These are phyloP conservation scores for Heliconius nattereri DNA, from an alignment of 1,140 invertebrate genomes.

Conservation along the genomic window DNA sequence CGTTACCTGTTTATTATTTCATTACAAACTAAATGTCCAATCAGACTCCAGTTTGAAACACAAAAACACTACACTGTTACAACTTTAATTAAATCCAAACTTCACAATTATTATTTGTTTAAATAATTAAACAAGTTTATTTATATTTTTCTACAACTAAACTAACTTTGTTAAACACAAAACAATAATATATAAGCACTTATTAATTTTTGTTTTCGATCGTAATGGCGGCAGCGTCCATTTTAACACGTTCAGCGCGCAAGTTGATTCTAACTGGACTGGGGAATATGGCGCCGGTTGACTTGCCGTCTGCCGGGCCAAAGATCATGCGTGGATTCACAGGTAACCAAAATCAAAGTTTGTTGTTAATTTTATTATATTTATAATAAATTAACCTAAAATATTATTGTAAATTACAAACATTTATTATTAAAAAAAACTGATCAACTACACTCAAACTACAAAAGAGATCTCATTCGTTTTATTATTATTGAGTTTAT, in stretches of 20 bases:
- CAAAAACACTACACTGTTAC: slow-evolving; percentile 35
- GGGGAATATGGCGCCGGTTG: slow-evolving; percentile 64
- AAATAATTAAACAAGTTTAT: background rate
- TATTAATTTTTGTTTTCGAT: slow-evolving; percentile 53
- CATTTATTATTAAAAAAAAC: too few species aligned
- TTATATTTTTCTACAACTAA: background rate
- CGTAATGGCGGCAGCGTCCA: slow-evolving; percentile 43
- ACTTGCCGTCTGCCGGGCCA: slow-evolving; percentile 55
- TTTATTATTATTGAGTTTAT: too few species aligned
- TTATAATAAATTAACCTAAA: background rate
- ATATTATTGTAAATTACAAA: too few species aligned
- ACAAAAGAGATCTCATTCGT: too few species aligned
- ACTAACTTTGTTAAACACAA: background rate
- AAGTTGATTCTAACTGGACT: slow-evolving; percentile 64
- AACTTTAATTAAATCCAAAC: slow-evolving; percentile 25
- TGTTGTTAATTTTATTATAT: background rate
- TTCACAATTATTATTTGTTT: background rate
- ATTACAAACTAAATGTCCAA: slow-evolving; percentile 38
- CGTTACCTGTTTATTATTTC: slow-evolving; percentile 20
- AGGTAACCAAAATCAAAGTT: slow-evolving; percentile 44
- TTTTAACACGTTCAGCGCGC: slow-evolving; percentile 48
- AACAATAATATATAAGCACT: slow-evolving; percentile 26
- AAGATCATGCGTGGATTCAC: slow-evolving; percentile 66
- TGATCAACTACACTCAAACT: too few species aligned
- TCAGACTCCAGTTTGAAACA: slow-evolving; percentile 43